Conservation (phyloP, 2,113 vertebrate genomes). For the Megalops atlanticus region DNA sequence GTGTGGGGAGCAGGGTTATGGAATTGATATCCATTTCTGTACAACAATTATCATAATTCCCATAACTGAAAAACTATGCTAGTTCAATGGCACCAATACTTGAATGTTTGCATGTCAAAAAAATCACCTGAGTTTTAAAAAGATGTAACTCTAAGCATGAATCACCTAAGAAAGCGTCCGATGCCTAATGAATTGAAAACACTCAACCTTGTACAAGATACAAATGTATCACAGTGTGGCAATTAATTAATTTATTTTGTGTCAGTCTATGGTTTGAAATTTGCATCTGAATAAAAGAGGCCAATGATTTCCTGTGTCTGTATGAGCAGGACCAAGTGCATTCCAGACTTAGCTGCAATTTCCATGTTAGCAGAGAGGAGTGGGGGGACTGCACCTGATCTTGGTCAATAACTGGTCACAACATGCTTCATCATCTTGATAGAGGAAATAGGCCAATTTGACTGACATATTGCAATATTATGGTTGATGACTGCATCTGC, state of each 20-base stretch:
- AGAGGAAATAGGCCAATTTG: no score
- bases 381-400: no score
- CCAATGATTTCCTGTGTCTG: background rate
- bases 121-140: background rate
- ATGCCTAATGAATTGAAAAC: background rate
- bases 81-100: background rate
- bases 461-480: no score
- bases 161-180: background rate
- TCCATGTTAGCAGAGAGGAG: background rate
- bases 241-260: background rate
- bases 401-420: no score
- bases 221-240: no score
- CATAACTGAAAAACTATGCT: background rate
- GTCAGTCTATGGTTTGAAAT: background rate
- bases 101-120: background rate
- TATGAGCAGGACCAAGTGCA: background rate
- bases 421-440: no score
- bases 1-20: background rate
- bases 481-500: no score
- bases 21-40: background rate
- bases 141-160: background rate
- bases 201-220: background rate
- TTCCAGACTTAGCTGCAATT: conserved; percentile 1
- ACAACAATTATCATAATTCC: background rate
- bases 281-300: conserved; percentile 1